Evolutionary conservation across 2,888 invertebrate species (phyloP).

Genomic region (Terebella lapidaria): DNA sequence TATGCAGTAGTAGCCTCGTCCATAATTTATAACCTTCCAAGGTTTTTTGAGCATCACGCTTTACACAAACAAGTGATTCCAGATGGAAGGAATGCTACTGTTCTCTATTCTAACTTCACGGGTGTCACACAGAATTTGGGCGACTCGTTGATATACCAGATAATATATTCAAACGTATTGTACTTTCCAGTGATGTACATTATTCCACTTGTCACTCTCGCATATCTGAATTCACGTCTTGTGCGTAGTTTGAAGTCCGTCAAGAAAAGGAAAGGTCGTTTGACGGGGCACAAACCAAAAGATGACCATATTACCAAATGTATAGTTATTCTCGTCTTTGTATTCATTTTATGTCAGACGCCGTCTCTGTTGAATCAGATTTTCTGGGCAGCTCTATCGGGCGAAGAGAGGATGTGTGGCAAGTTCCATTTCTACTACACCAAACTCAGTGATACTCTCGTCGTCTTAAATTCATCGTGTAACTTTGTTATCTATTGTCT

Average conservation of each 20-base stretch:
- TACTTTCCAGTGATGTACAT: constrained; percentile 23
- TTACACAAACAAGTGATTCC: not conserved
- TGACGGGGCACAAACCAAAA: not conserved
- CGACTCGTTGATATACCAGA: constrained; percentile 16
- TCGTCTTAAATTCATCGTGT: constrained; percentile 18
- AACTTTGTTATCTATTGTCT: constrained; percentile 24
- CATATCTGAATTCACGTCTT: constrained; percentile 16
- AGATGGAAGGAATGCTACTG: not conserved
- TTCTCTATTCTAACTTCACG: not conserved
- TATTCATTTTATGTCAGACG: constrained; percentile 20
- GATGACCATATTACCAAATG: constrained; percentile 17
- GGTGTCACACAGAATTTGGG: constrained; percentile 6
- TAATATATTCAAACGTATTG: constrained; percentile 20
- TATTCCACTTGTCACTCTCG: constrained; percentile 12
- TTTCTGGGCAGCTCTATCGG: constrained; percentile 13
- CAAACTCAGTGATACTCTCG: constrained; percentile 17
- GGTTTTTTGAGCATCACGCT: constrained; percentile 20
- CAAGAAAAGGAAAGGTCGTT: constrained; percentile 3
- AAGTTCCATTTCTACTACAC: constrained; percentile 23
- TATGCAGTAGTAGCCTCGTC: too few species aligned
- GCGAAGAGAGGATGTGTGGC: constrained; percentile 7
- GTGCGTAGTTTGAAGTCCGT: constrained; percentile 6
- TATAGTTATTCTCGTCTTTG: constrained; percentile 15
- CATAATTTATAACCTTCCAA: constrained; percentile 17
- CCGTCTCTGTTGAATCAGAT: constrained; percentile 22